Base-by-base conservation (phyloP, 2,888 invertebrate species). In the Sarcophaga rosellei region DNA sequence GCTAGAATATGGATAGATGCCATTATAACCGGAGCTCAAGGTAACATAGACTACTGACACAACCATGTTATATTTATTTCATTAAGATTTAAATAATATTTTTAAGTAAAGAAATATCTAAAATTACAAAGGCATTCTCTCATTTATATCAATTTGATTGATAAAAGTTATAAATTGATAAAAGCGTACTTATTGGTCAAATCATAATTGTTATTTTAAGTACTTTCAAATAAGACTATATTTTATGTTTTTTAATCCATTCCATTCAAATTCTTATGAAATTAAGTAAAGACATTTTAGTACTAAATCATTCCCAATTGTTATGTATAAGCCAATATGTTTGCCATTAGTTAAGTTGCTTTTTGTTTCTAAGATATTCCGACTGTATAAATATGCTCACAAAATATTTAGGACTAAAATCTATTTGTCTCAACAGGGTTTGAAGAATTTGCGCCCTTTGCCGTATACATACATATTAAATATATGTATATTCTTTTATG, bases 1-100 rank as follows among this genome's bases (percentile, higher is more conserved):
- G 98, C 98, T 94, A 94, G 98, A 87, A 97, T 98, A 88, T 98
- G 98, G 98, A 97, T 98, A 75, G 98, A 98, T 93, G 90, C 87
- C n/a, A 90, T 90, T 66, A 90, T 90, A 77, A 90, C 90, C 3
- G 90, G 90, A 69, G 90, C 90, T 81, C 90, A 90, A 88, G 90
- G 90, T 82, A 89, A 89, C 47, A 81, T 82, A 76, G 81, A 78
- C 72, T 85, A 85, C 53, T 81, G 59, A 69, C 17, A 62, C 20
- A 44, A 57, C 35, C 10, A 15, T 53, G 4, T 15, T 53, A 4
- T 53, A 53, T 4, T 15, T 15, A 53, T 53, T 53, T 17, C 17
- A 47, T 47, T 47, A 47, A 47, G 47, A 47, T 15, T 15, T 47
- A 47, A 47, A 15, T 47, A 12, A 15, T 47, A 47, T 47, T 15